Evolutionary conservation across 2,797 vertebrate genomes (phyloP).

Genomic region (Gephyroberyx darwinii): DNA sequence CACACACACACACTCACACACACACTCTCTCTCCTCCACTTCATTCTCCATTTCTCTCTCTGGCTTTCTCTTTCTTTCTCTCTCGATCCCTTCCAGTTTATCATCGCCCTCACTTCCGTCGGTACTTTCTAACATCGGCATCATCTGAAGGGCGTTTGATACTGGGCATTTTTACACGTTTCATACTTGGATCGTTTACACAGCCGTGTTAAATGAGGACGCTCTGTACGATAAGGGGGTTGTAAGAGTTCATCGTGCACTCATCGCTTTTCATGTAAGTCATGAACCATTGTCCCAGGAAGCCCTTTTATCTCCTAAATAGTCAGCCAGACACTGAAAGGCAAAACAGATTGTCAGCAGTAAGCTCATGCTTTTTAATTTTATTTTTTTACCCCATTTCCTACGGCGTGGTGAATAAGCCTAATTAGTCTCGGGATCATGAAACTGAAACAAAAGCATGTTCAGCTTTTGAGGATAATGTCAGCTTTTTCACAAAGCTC

Average conservation of each 20-base stretch:
- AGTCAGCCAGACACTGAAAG: background rate
- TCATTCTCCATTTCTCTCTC: slow-evolving; percentile 7
- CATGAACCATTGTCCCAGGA: slow-evolving; percentile 29
- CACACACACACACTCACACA: background rate
- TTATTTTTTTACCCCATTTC: slow-evolving; percentile 30
- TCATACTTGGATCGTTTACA: background rate
- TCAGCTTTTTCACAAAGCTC: background rate
- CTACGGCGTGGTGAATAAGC: slow-evolving; percentile 23
- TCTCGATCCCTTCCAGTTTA: background rate
- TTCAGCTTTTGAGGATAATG: background rate
- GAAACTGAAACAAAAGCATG: slow-evolving; percentile 9
- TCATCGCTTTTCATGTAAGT: slow-evolving; percentile 20
- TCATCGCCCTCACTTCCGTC: slow-evolving; percentile 9
- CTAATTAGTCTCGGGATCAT: slow-evolving; percentile 47
- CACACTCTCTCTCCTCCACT: background rate
- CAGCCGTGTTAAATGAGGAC: slow-evolving; percentile 27
- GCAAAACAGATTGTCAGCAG: slow-evolving; percentile 25
- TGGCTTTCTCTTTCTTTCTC: background rate
- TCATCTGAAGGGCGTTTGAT: background rate
- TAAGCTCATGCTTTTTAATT: slow-evolving; percentile 18
- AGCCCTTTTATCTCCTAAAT: slow-evolving; percentile 33
- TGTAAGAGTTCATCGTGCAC: slow-evolving; percentile 32
- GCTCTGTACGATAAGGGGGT: slow-evolving; percentile 8
- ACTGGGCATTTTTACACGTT: background rate
- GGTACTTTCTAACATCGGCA: background rate